phyloP scores from a whole-genome alignment of 2,113 vertebrate genomes.

The Pelecanoides urinatrix region DNA sequence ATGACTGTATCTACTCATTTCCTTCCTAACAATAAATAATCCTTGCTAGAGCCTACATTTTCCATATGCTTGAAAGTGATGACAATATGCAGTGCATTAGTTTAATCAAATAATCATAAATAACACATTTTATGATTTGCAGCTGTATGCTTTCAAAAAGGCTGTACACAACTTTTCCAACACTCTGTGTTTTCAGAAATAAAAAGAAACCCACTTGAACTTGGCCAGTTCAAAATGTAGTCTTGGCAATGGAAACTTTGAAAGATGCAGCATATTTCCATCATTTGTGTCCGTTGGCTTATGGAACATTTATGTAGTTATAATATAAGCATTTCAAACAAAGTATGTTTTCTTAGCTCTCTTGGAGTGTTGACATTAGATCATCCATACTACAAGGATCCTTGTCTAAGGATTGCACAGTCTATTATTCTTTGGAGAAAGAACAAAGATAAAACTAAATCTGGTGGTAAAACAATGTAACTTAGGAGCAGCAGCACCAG shows the following conservation, averaged over 20 bases:
- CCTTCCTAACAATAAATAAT: not conserved
- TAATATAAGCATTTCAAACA: not conserved
- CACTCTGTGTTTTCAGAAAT: not conserved
- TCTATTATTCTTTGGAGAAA: not conserved
- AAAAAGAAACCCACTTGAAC: not conserved
- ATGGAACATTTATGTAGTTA: not conserved
- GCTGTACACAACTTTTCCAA: not conserved
- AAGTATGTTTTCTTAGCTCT: not conserved
- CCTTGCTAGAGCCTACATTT: not conserved
- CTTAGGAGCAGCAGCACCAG: not conserved
- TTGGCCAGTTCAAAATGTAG: not conserved
- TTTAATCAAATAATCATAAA: slow-evolving; percentile 7
- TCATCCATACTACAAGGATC: not conserved
- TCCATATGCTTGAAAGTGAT: not conserved
- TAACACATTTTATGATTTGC: not conserved
- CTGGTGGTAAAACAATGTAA: not conserved
- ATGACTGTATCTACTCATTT: not conserved
- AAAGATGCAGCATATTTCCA: not conserved
- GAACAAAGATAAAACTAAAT: not conserved
- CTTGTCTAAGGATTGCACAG: not conserved
- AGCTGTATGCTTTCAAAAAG: not conserved
- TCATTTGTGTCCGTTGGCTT: not conserved
- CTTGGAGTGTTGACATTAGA: not conserved
- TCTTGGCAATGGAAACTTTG: not conserved
- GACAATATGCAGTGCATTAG: not conserved